phyloP scores from a whole-genome alignment of 2,797 vertebrate species.

The Halcyon badia region DNA sequence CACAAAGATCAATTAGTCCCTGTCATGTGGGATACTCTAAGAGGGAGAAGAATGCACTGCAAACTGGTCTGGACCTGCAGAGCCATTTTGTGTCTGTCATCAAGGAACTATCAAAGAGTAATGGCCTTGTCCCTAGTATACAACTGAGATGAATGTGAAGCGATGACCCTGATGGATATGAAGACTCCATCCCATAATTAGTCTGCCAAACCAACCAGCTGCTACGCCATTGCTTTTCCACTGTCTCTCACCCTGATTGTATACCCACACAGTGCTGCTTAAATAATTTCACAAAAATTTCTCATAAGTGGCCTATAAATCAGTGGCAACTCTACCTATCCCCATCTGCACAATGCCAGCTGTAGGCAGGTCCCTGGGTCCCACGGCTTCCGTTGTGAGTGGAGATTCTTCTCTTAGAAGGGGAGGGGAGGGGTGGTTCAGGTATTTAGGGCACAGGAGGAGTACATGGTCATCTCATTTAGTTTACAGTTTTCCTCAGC shows the following conservation, averaged over 20 bases:
- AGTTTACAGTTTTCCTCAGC: neutral
- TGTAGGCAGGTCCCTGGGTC: neutral
- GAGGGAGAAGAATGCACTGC: neutral
- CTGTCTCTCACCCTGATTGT: neutral
- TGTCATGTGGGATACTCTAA: neutral
- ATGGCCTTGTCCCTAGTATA: neutral
- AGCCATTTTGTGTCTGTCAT: neutral
- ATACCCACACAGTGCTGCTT: neutral
- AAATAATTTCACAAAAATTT: neutral
- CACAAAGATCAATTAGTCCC: neutral
- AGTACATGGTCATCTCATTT: rapidly evolving
- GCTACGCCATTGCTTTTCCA: neutral
- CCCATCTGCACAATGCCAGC: neutral
- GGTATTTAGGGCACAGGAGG: neutral
- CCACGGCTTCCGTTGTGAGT: neutral
- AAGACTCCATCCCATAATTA: neutral
- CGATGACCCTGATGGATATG: neutral
- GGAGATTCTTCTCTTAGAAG: neutral
- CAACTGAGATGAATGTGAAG: slow-evolving; percentile 5
- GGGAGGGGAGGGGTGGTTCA: rapidly evolving
- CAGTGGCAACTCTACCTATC: neutral
- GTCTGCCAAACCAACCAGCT: slow-evolving; percentile 3
- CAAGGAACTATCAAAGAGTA: neutral
- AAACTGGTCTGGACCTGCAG: neutral
- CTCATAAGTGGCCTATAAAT: neutral